Conservation (phyloP, 2,113 vertebrate species). For the Microcebus murinus region DNA sequence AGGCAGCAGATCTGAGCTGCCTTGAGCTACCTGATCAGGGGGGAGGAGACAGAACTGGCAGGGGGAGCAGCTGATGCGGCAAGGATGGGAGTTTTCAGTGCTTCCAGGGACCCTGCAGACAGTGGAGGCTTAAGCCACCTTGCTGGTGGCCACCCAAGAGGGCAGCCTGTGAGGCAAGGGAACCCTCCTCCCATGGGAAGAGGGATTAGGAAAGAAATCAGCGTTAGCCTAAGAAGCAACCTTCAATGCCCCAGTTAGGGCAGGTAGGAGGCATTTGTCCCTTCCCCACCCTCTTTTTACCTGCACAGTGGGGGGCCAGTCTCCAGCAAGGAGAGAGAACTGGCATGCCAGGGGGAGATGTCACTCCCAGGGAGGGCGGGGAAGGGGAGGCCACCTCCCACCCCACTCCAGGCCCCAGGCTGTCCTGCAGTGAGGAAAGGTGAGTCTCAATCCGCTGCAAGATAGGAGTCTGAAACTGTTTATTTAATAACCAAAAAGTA, state of each 20-base stretch:
- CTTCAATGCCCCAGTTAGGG: background rate
- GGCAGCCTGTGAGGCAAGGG: background rate
- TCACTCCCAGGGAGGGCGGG: background rate
- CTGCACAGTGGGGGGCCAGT: no score
- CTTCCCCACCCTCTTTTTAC: no score
- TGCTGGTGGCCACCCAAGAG: background rate
- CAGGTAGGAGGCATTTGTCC: background rate
- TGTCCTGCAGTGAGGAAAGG: background rate
- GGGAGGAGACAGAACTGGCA: background rate
- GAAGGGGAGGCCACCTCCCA: rapidly evolving
- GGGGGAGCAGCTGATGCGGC: background rate
- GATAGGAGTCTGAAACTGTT: background rate
- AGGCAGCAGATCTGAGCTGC: background rate
- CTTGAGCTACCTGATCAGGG: background rate
- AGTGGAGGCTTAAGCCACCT: background rate
- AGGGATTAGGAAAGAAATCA: background rate
- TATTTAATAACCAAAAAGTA: constrained; percentile 43
- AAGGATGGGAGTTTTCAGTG: background rate
- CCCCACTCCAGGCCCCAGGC: background rate
- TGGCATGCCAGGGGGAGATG: background rate
- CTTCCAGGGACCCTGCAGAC: background rate
- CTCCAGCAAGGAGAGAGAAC: no score
- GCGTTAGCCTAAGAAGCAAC: background rate
- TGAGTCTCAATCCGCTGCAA: background rate
- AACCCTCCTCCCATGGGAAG: background rate